These are phyloP conservation scores for Paramormyrops kingsleyae DNA, from an alignment of 2,113 vertebrate species.

Conservation along the genomic window DNA sequence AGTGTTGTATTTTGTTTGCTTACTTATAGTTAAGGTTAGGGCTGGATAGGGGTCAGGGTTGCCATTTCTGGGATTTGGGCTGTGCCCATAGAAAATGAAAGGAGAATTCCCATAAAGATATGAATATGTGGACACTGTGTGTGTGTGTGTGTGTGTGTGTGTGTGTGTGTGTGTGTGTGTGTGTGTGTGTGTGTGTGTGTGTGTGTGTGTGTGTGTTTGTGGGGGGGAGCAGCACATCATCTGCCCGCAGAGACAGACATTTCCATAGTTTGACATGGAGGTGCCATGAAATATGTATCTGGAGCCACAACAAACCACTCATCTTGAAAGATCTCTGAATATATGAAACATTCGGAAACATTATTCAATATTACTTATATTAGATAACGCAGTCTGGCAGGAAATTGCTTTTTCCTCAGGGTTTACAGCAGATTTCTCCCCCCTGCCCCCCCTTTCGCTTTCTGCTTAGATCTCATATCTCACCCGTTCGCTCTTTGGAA, in stretches of 20 bases:
- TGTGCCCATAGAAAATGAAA: neutral
- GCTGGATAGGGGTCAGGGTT: neutral
- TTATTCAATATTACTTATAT: constrained; percentile 12
- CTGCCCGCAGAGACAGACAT: neutral
- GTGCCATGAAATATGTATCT: neutral
- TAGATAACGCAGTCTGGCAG: constrained; percentile 8
- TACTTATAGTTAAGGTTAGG: neutral
- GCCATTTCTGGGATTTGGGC: neutral
- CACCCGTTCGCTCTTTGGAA: neutral
- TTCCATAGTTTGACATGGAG: neutral
- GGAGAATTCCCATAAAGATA: neutral
- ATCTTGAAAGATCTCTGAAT: constrained; percentile 1
- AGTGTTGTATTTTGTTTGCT: neutral
- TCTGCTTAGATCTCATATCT: neutral
- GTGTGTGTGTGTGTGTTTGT: too few species aligned
- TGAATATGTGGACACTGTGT: neutral
- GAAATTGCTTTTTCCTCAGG: constrained; percentile 18
- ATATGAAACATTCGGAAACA: constrained; percentile 9
- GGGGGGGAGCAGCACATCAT: neutral
- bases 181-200: neutral
- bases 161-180: neutral
- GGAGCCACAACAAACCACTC: neutral
- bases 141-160: neutral
- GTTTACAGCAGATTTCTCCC: neutral
- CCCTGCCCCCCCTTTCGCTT: neutral